phyloP scores from a whole-genome alignment of 2,888 invertebrate species.

The Acronicta aceris region DNA sequence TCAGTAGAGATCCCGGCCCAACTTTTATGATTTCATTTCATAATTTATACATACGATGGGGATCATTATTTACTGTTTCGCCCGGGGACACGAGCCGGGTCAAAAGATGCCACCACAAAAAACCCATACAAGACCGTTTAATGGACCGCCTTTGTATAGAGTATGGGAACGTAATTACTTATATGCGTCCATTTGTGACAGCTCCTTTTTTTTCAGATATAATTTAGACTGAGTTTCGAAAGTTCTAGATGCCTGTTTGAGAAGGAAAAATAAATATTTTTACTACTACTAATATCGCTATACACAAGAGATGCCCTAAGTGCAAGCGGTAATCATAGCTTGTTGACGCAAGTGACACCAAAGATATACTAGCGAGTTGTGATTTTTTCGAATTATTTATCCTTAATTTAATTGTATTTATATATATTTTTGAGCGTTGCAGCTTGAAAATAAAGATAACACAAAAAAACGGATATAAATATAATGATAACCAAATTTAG shows the following conservation, averaged over 20 bases:
- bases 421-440: no score
- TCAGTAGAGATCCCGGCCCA: constrained; percentile 59
- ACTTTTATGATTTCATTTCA: constrained; percentile 78
- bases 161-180: constrained; percentile 66
- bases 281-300: no score
- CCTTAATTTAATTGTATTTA: no score
- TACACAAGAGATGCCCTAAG: no score
- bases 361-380: no score
- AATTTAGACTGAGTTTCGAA: constrained; percentile 22
- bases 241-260: neutral
- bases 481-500: no score
- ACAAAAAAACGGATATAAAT: no score
- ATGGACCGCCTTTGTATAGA: constrained; percentile 63
- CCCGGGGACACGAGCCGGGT: constrained; percentile 74
- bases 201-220: constrained; percentile 27
- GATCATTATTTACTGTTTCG: constrained; percentile 82
- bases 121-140: constrained; percentile 69
- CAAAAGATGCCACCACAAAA: constrained; percentile 77
- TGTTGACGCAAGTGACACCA: no score
- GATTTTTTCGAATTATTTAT: no score
- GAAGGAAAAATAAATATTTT: neutral
- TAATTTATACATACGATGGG: constrained; percentile 76
- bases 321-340: no score
- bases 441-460: no score
- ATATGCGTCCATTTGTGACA: constrained; percentile 56